Evolutionary conservation across 2,797 vertebrate species (phyloP), one percentile per base, ranked within the genome.

Genomic region (Perodicticus potto): DNA sequence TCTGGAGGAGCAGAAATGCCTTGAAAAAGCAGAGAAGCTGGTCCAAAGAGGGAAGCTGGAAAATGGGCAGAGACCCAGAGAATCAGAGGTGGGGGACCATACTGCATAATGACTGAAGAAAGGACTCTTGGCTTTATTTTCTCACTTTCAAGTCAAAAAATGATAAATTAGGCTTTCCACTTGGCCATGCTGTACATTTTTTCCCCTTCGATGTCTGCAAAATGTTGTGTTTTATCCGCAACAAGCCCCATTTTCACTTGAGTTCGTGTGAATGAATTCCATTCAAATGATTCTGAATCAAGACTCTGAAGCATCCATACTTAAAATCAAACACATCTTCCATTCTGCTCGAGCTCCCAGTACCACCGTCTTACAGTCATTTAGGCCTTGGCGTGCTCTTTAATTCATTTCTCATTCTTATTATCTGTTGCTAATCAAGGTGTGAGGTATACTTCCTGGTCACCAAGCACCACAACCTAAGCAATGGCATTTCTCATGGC

Each of bases 251-350:
- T 74, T 80, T 93, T 93, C 16, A 70, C 43, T 85, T 91, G 40
- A 73, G 65, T 70, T 91, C 6, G 0, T 80, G 37, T 78, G 81
- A 69, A 19, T 76, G 61, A 73, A 78, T 81, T 84, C 69, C 17
- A 88, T 88, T 59, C 11, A 74, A 53, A 29, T 83, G 32, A 57
- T 20, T 43, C 12, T 57, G 78, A 67, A 80, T 29, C 32, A 37
- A 57, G 25, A 89, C 7, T 34, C 14, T 82, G 55, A 86, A 45
- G n/a, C 25, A 63, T 63, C 49, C 16, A 23, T 34, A 3, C 74
- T 95, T 89, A 67, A 96, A 83, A 83, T 78, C 57, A 80, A 83
- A 53, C 14, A 37, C 14, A 22, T 63, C 37, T 89, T 82, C 12
- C 14, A 12, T 9, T 61, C 19, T 13, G 20, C 8, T 45, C 49